Conservation (phyloP, 2,113 vertebrate species). For the Sclerurus mexicanus region DNA sequence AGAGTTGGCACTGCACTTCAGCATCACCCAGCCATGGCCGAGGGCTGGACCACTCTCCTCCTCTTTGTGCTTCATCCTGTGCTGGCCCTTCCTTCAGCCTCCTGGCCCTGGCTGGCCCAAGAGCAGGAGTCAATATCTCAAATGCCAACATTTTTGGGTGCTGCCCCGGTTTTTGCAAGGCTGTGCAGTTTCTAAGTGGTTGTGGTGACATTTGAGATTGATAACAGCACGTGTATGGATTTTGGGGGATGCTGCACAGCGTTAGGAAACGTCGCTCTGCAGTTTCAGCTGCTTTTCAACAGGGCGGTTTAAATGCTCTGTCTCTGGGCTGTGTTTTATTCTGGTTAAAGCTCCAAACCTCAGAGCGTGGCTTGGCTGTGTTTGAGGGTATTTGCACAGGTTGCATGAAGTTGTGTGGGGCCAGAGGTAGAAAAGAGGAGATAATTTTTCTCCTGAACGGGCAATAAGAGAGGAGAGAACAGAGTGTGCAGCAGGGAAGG, state of each 20-base stretch:
- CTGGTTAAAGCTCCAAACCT: background rate
- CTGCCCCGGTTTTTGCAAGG: background rate
- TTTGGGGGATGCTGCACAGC: background rate
- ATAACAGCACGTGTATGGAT: background rate
- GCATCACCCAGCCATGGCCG: background rate
- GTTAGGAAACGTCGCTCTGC: background rate
- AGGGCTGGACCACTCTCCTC: background rate
- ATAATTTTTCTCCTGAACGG: background rate
- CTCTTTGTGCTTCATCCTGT: rapidly evolving
- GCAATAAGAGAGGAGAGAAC: background rate
- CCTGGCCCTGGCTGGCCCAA: background rate
- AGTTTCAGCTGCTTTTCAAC: background rate
- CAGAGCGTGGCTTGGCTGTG: background rate
- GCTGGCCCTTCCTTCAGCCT: background rate
- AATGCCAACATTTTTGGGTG: background rate
- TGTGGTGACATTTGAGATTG: background rate
- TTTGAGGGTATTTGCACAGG: background rate
- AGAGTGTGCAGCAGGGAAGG: background rate
- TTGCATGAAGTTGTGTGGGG: background rate
- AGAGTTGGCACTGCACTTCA: background rate
- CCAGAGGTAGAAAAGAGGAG: background rate
- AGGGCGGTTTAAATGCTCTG: background rate
- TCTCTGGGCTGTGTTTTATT: background rate
- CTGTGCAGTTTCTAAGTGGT: background rate
- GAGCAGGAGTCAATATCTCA: background rate